Evolutionary conservation across 2,797 vertebrate genomes (phyloP).

Genomic region (Helicolenus hilgendorfi): DNA sequence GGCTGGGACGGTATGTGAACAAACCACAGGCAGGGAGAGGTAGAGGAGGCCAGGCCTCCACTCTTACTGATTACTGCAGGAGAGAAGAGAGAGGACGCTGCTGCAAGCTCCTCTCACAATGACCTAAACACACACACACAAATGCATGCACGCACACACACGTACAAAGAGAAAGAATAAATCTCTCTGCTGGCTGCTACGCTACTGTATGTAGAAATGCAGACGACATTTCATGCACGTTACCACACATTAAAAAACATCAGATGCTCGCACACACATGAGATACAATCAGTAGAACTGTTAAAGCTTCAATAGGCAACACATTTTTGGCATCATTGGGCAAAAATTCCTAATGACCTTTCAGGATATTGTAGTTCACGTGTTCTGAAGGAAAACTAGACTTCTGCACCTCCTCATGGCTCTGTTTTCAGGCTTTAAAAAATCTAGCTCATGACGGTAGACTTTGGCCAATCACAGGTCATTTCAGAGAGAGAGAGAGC

Average conservation of each 20-base stretch:
- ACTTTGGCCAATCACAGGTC: too few species aligned
- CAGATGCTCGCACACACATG: background rate
- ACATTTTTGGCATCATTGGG: too few species aligned
- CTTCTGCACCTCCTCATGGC: too few species aligned
- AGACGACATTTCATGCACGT: slow-evolving; percentile 33
- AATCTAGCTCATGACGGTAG: too few species aligned
- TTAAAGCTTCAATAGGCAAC: too few species aligned
- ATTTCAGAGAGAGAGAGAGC: too few species aligned
- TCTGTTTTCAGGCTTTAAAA: too few species aligned
- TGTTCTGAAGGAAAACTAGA: too few species aligned
- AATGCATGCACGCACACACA: background rate
- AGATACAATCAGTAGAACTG: slow-evolving; percentile 24
- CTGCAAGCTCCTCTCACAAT: slow-evolving; percentile 73
- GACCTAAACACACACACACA: slow-evolving; percentile 22
- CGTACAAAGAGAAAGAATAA: slow-evolving; percentile 34
- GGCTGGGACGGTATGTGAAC: slow-evolving; percentile 88
- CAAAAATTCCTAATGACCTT: too few species aligned
- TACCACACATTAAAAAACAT: slow-evolving; percentile 23
- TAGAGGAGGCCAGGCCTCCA: slow-evolving; percentile 82
- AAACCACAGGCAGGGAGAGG: slow-evolving; percentile 89
- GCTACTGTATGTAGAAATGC: slow-evolving; percentile 15
- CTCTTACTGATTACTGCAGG: slow-evolving; percentile 88
- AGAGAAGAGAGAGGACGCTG: slow-evolving; percentile 77
- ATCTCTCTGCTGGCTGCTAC: slow-evolving; percentile 40
- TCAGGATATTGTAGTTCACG: too few species aligned